phyloP scores from a whole-genome alignment of 2,888 invertebrate genomes.

The Calliopum simillimum region DNA sequence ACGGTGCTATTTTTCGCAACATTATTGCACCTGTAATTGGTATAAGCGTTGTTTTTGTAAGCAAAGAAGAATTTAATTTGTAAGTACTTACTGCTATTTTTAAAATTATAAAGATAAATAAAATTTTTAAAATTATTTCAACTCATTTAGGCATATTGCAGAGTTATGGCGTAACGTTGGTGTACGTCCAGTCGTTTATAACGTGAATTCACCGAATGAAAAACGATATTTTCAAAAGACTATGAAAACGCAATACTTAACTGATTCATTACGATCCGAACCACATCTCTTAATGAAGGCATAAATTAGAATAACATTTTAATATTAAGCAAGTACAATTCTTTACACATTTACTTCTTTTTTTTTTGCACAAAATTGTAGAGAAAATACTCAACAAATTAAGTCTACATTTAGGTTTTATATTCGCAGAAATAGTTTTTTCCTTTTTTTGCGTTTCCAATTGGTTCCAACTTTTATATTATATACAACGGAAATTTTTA shows the following conservation, averaged over 20 bases:
- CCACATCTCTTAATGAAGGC: conserved; percentile 64
- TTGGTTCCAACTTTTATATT: too few relatives aligned
- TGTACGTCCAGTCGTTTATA: conserved; percentile 66
- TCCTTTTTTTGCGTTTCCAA: too few relatives aligned
- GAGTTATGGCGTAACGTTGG: conserved; percentile 67
- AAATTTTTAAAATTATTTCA: background rate
- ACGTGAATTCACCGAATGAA: conserved; percentile 67
- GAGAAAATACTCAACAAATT: too few relatives aligned
- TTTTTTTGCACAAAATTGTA: too few relatives aligned
- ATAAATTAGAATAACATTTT: conserved; percentile 9
- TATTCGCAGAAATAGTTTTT: too few relatives aligned
- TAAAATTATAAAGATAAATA: background rate
- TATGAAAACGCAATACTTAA: conserved; percentile 67
- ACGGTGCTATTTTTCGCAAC: conserved; percentile 66
- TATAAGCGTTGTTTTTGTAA: conserved; percentile 65
- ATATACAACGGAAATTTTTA: too few relatives aligned
- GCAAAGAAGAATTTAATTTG: conserved; percentile 67
- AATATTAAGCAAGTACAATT: background rate
- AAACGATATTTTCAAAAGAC: conserved; percentile 68
- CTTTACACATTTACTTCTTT: background rate
- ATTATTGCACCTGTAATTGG: conserved; percentile 67
- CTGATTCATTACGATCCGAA: conserved; percentile 66
- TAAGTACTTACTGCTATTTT: conserved; percentile 53
- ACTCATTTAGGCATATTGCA: conserved; percentile 60
- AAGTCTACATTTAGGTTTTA: too few relatives aligned